Percentiles rank a stretch among this genome's conserved stretches.
Evolutionary conservation across 35 echinoderm and acorn worm genomes (phyloP).

Genomic region (Acanthaster planci): DNA sequence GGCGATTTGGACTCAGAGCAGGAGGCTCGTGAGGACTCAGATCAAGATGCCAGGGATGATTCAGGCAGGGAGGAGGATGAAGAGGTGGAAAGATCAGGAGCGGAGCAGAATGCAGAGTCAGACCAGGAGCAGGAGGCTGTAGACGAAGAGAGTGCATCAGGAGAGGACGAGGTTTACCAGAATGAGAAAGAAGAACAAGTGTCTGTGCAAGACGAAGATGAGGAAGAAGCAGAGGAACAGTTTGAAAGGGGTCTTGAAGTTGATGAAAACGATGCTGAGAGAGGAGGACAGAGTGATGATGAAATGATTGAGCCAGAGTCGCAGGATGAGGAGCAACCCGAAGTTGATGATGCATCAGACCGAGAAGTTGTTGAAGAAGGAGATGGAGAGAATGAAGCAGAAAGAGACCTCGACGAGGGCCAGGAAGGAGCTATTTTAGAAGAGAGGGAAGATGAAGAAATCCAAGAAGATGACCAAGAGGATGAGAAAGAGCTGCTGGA

Average conservation of each 20-base stretch:
- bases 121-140: constrained; percentile 31
- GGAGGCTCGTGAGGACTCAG: not conserved
- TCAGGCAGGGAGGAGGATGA: not conserved
- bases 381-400: constrained; percentile 29
- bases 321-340: constrained; percentile 33
- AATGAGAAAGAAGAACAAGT: constrained; percentile 50
- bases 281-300: constrained; percentile 40
- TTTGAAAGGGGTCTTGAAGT: constrained; percentile 1
- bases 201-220: constrained; percentile 18
- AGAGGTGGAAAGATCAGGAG: not conserved
- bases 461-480: constrained; percentile 38
- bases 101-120: constrained; percentile 25
- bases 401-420: not conserved
- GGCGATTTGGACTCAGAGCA: not conserved
- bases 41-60: constrained; percentile 17
- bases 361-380: constrained; percentile 25
- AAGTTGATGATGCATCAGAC: constrained; percentile 27
- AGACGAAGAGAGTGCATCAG: not conserved
- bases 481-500: constrained; percentile 23
- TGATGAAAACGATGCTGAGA: constrained; percentile 33
- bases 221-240: constrained; percentile 43
- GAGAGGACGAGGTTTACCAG: constrained; percentile 5
- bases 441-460: constrained; percentile 39
- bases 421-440: constrained; percentile 26
- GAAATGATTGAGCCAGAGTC: constrained; percentile 42